phyloP scores from a whole-genome alignment of 2,113 vertebrate species.

The Catharus fuscescens region DNA sequence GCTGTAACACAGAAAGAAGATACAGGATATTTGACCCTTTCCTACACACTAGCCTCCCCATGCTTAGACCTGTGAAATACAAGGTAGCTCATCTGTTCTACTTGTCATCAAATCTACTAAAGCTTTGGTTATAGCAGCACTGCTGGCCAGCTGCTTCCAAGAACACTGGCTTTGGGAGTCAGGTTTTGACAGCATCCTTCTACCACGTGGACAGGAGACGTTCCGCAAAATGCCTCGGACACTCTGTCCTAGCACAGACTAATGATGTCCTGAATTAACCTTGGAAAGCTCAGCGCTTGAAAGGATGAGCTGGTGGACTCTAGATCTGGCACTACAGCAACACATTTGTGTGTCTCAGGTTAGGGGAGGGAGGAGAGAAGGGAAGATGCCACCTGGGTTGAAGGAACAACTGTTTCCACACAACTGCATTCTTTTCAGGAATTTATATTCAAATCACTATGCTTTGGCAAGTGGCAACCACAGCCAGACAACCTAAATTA shows the following conservation, averaged over 20 bases:
- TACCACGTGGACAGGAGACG: rapidly evolving
- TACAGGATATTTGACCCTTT: not conserved
- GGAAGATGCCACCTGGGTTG: not conserved
- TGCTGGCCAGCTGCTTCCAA: slow-evolving; percentile 14
- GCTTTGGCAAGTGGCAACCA: not conserved
- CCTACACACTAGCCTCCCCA: not conserved
- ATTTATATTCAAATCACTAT: not conserved
- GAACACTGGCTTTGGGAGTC: not conserved
- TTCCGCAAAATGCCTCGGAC: not conserved
- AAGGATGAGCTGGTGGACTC: not conserved
- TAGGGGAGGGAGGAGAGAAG: not conserved
- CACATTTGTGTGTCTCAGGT: not conserved
- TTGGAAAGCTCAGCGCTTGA: not conserved
- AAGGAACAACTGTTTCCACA: not conserved
- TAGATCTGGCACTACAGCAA: not conserved
- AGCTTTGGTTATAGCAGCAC: not conserved
- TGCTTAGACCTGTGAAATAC: not conserved
- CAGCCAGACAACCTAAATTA: not conserved
- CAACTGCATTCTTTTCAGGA: not conserved
- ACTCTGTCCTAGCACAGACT: not conserved
- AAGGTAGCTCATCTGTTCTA: not conserved
- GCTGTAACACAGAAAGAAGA: not conserved
- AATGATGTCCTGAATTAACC: not conserved
- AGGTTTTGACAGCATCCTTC: not conserved
- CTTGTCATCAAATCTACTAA: not conserved